These are phyloP conservation scores for Trichacis sp. DNA, from an alignment of 2,888 invertebrate species.

Conservation along the genomic window DNA sequence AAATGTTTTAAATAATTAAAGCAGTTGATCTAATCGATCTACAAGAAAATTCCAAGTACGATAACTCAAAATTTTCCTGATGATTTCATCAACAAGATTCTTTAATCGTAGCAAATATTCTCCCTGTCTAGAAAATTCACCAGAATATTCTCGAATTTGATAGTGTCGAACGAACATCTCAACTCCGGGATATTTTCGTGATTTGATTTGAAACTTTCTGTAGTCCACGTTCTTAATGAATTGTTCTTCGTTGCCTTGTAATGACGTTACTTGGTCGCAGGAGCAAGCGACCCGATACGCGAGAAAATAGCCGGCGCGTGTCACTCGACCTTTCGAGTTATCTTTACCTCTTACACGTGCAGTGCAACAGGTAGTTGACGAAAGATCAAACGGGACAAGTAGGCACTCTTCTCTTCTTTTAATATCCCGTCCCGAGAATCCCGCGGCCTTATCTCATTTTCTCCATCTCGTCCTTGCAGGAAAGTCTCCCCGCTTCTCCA, in stretches of 20 bases:
- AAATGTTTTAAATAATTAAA: too few relatives aligned
- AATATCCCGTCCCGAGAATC: slow-evolving; percentile 3
- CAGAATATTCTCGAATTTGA: too few relatives aligned
- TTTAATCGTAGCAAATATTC: too few relatives aligned
- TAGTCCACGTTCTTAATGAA: too few relatives aligned
- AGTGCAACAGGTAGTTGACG: slow-evolving; percentile 41
- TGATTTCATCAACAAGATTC: too few relatives aligned
- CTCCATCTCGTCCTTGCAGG: not conserved
- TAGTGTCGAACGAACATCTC: too few relatives aligned
- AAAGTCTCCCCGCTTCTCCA: not conserved
- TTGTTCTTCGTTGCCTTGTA: not conserved
- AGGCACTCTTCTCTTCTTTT: not conserved
- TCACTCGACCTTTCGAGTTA: slow-evolving; percentile 35
- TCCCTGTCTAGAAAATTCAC: too few relatives aligned
- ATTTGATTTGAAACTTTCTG: too few relatives aligned
- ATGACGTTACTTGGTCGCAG: slow-evolving; percentile 15
- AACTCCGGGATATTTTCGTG: too few relatives aligned
- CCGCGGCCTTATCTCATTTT: not conserved
- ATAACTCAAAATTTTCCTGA: too few relatives aligned
- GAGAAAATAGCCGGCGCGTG: slow-evolving; percentile 39
- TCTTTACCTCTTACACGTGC: slow-evolving; percentile 33
- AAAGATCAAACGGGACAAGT: slow-evolving; percentile 26
- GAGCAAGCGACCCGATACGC: slow-evolving; percentile 16
- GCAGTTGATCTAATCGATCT: too few relatives aligned
- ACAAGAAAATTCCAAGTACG: too few relatives aligned